Evolutionary conservation across 2,888 invertebrate genomes (phyloP).

Genomic region (Pterostichus madidus): DNA sequence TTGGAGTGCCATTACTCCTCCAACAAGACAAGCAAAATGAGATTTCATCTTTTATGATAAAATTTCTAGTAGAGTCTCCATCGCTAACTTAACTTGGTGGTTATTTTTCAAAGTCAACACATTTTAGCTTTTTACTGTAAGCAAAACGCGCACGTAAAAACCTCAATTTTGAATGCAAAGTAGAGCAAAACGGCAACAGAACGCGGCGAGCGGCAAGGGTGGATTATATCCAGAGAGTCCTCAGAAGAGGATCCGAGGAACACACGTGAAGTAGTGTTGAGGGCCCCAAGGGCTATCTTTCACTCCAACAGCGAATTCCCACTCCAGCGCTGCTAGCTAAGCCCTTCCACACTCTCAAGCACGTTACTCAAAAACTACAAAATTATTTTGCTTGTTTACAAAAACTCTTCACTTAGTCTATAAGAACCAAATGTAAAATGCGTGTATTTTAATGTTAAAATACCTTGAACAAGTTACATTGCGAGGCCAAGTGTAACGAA

Average conservation of each 20-base stretch:
- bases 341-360: not conserved
- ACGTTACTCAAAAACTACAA: conserved; percentile 9
- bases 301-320: not conserved
- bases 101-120: conserved; percentile 50
- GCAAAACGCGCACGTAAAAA: conserved; percentile 46
- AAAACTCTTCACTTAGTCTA: not conserved
- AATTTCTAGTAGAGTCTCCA: conserved; percentile 6
- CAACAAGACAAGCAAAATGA: conserved; percentile 30
- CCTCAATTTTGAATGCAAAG: conserved; percentile 42
- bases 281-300: not conserved
- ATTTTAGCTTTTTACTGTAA: conserved; percentile 39
- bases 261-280: conserved; percentile 5
- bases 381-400: conserved; percentile 20
- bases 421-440: not conserved
- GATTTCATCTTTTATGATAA: conserved; percentile 30
- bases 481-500: not conserved
- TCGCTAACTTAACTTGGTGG: not conserved
- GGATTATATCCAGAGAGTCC: conserved; percentile 22
- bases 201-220: not conserved
- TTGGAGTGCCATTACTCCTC: no score
- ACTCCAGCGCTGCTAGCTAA: not conserved
- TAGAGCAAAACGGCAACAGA: conserved; percentile 31
- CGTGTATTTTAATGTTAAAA: not conserved
- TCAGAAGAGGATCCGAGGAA: conserved; percentile 20
- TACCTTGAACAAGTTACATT: not conserved